Base-by-base conservation (phyloP, 2,888 invertebrate species). In the Campoletis raptor region DNA sequence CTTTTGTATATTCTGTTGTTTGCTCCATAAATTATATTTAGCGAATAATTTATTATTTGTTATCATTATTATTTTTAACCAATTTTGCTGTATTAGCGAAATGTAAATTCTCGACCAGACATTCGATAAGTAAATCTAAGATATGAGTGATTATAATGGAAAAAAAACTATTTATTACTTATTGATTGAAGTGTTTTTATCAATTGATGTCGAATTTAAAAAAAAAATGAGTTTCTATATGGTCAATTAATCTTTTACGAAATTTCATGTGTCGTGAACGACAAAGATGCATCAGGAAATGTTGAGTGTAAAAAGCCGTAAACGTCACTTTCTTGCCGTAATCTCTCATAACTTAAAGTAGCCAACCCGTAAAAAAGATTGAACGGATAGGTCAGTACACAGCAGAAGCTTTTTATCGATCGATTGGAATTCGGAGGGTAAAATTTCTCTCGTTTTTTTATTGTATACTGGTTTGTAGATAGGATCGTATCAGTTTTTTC, bases 261-360 rank as follows among this genome's bases (percentile, higher is more conserved):
- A 48, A 30, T 70, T 48, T 45, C n/a, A 21, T 70, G 18, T 24
- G 9, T 24, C 24, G 30, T 24, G 8, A 15, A 24, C 30, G 45
- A 42, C 12, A n/a, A 70, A 70, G 24, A 24, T 70, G 24, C 10
- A 42, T 24, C 24, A 45, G 15, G 69, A 70, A 30, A 24, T 10
- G 15, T 45, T 30, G 30, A 21, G 24, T 30, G 5, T 9, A n/a
- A 45, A 42, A 70, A 30, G 30, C 45, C 24, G 24, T 70, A 70
- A 70, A 70, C 10, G 24, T 70, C 24, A 6, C 24, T 24, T 45
- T 45, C 45, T 45, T 70, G 6, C 24, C 24, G 15, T 45, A 70
- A 70, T 70, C 69, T 70, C 69, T 45, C 30, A 45, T 45, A 70
- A 70, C 70, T 70, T 70, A 30, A 48, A 70, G 70, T 30, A 45